These are phyloP conservation scores for Argya squamiceps DNA, from an alignment of 2,797 vertebrate genomes.

Conservation along the genomic window DNA sequence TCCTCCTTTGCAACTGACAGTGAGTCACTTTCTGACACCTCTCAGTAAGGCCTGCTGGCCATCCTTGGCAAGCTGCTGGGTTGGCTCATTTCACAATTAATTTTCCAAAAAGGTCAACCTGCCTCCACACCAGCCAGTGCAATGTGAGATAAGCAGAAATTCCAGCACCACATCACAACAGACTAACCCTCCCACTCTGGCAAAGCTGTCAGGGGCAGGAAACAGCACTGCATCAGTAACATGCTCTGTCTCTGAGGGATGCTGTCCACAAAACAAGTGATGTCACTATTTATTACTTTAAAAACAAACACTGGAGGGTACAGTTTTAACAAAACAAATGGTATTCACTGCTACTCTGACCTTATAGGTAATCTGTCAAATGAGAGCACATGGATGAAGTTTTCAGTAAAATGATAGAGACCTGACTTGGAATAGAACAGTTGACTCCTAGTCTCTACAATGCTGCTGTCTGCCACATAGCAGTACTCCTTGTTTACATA, in stretches of 20 bases:
- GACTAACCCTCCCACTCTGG: neutral
- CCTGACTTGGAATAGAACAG: neutral
- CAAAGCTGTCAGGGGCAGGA: neutral
- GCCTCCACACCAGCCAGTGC: neutral
- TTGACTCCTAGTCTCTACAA: neutral
- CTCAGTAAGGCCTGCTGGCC: accelerated
- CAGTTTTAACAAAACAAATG: neutral
- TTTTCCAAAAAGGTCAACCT: neutral
- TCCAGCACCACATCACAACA: neutral
- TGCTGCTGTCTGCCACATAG: neutral
- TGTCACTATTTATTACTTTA: neutral
- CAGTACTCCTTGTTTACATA: accelerated
- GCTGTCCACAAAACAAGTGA: neutral
- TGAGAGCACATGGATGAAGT: neutral
- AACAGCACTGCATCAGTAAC: neutral
- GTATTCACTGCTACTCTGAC: neutral
- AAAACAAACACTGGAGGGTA: neutral
- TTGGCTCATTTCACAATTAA: accelerated
- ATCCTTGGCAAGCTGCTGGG: neutral
- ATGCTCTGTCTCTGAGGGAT: neutral
- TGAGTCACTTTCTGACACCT: neutral
- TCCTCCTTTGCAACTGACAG: neutral
- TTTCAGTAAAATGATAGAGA: neutral
- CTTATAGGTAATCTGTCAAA: neutral
- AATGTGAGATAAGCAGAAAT: neutral